Base-by-base conservation (phyloP, 2,888 invertebrate species). In the Hoplodrina blanda region DNA sequence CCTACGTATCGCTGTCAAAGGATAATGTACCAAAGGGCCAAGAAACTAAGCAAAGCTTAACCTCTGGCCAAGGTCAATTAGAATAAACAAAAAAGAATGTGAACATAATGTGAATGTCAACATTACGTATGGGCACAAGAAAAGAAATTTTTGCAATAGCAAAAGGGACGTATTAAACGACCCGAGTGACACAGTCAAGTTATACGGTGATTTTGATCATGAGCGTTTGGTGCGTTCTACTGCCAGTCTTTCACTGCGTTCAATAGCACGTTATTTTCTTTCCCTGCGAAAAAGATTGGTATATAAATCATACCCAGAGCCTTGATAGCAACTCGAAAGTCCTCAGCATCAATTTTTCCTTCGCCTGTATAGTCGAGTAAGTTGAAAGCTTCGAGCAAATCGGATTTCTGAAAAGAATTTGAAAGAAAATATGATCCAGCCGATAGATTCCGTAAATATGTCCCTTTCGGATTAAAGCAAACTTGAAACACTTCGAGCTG, bases 311-410 rank as follows among this genome's bases (percentile, higher is more conserved):
- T 88, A 95, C 96, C 96, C 55, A 96, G 78, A 72, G 96, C 96
- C 89, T 96, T 95, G 33, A 96, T 91, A 7, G 92, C 96, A 0
- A 96, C 95, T 30, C 95, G 91, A 82, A 96, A 95, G 73, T 96
- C 95, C 55, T 91, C 92, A 1, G 94, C 89, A 50, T 91, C 92
- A 37, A 96, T 95, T 87, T 95, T 95, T 0, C 96, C 96, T 84
- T 94, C 94, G 0, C 96, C 96, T 0, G 88, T 87, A 61, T 93
- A 91, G 75, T 96, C 96, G 19, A 96, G 87, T 5, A 94, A 82
- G 68, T 96, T 94, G 78, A 96, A 96, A 0, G 96, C 96, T 69
- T 91, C 86, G 4, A 90, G 92, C 41, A 96, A 83, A 77, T 96
- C 95, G 62, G 85, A 85, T 86, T 94, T 90, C 95, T 96, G 81